These are phyloP conservation scores for Lophotis ruficrista DNA, from an alignment of 2,113 vertebrate genomes.

Conservation along the genomic window DNA sequence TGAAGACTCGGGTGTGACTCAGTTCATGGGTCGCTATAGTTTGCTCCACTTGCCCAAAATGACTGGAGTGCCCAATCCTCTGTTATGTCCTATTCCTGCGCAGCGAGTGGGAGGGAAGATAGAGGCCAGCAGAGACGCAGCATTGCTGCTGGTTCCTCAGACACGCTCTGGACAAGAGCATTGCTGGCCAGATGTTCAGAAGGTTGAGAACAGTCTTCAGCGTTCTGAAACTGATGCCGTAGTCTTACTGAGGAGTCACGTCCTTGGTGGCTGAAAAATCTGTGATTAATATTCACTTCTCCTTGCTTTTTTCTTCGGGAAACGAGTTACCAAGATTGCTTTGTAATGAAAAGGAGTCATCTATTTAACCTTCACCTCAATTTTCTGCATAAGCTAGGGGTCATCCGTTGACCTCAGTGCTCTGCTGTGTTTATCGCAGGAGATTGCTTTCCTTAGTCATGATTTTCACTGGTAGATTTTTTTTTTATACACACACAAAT, in stretches of 20 bases:
- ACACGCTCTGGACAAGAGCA: fast-evolving
- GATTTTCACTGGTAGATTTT: background rate
- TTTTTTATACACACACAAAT: too few species aligned
- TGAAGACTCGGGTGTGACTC: background rate
- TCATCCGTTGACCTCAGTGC: background rate
- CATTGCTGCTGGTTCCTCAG: background rate
- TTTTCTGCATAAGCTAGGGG: background rate
- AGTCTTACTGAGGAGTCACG: background rate
- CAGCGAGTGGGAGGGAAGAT: background rate
- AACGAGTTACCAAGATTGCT: background rate
- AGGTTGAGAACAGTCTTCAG: background rate
- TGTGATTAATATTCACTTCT: background rate
- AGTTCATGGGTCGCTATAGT: background rate
- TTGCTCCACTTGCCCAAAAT: background rate
- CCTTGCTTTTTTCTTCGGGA: background rate
- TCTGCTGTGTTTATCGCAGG: background rate
- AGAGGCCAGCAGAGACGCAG: background rate
- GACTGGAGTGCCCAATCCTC: background rate
- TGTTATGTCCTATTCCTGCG: background rate
- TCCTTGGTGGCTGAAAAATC: background rate
- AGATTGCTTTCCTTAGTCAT: background rate
- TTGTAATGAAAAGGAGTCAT: background rate
- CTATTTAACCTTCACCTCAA: background rate
- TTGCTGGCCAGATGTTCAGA: background rate
- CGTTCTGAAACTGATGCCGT: background rate